Conservation (phyloP, 1,140 invertebrate genomes). For the Lanistes nyassanus region DNA sequence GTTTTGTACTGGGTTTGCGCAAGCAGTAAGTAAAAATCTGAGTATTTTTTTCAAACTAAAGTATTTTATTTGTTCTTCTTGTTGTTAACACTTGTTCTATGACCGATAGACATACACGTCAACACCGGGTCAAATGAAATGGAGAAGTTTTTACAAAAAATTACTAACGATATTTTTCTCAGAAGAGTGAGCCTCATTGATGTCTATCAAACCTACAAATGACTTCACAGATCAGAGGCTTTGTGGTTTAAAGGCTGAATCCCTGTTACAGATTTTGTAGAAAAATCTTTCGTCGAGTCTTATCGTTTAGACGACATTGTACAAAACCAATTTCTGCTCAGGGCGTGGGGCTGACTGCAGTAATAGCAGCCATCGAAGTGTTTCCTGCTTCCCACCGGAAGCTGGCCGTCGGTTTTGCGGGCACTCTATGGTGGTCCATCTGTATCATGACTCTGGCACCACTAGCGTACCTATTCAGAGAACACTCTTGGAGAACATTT, state of each 20-base stretch:
- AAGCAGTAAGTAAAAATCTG: not conserved
- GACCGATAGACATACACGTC: not conserved
- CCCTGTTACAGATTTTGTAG: not conserved
- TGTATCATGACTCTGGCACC: constrained; percentile 19
- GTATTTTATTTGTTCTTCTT: not conserved
- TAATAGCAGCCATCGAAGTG: constrained; percentile 13
- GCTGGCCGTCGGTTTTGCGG: not conserved
- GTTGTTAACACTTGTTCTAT: not conserved
- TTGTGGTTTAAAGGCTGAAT: not conserved
- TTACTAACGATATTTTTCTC: too few relatives aligned
- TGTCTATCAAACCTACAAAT: too few relatives aligned
- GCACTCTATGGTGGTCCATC: constrained; percentile 15
- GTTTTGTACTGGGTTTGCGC: constrained; percentile 14
- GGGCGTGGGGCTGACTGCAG: constrained; percentile 11
- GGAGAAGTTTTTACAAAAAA: not conserved
- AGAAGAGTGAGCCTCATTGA: too few relatives aligned
- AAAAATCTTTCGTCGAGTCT: not conserved
- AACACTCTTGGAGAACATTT: constrained; percentile 25
- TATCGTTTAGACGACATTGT: too few relatives aligned
- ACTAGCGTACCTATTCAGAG: constrained; percentile 24
- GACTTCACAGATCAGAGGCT: not conserved
- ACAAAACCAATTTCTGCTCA: too few relatives aligned
- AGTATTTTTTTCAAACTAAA: not conserved
- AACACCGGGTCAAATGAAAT: not conserved
- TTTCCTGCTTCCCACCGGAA: constrained; percentile 15